A percentile compares a stretch with the other conserved stretches of the same genome.
Evolutionary conservation across 2,797 vertebrate species (phyloP).

Genomic region (Coccyzus lansbergi): DNA sequence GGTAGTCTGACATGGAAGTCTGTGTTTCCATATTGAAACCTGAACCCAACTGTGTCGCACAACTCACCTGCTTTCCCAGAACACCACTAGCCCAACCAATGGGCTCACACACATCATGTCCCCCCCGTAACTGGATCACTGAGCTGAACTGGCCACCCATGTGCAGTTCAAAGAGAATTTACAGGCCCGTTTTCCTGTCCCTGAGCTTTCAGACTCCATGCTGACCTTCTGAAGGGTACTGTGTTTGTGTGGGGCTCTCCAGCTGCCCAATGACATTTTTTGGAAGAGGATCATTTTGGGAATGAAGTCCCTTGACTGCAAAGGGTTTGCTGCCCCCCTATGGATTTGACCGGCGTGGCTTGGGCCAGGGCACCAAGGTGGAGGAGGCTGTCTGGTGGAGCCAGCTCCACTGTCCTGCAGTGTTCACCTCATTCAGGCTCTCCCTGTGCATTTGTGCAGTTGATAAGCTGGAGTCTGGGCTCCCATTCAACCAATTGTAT

Average conservation of each 20-base stretch:
- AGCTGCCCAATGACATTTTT: background rate
- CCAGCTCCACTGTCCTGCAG: background rate
- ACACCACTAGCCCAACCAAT: background rate
- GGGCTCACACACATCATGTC: accelerated
- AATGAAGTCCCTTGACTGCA: conserved; percentile 39
- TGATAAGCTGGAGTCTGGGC: background rate
- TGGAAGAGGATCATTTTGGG: background rate
- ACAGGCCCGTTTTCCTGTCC: background rate
- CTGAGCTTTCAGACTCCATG: background rate
- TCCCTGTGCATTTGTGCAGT: background rate
- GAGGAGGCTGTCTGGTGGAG: background rate
- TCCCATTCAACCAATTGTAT: background rate
- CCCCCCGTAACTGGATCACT: accelerated
- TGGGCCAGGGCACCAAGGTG: conserved; percentile 12
- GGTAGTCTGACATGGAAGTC: background rate
- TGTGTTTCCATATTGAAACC: background rate
- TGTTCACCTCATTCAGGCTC: background rate
- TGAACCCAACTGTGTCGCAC: background rate
- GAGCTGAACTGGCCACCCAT: background rate
- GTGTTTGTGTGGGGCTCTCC: background rate
- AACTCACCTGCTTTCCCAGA: background rate
- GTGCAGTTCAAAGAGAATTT: background rate
- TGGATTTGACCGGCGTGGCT: conserved; percentile 34
- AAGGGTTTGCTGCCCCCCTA: conserved; percentile 72
- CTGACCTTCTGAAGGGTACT: background rate